A percentile compares a stretch with the other conserved stretches of the same genome.
Evolutionary conservation across 2,797 vertebrate species (phyloP).

Genomic region (Acanthopagrus latus): DNA sequence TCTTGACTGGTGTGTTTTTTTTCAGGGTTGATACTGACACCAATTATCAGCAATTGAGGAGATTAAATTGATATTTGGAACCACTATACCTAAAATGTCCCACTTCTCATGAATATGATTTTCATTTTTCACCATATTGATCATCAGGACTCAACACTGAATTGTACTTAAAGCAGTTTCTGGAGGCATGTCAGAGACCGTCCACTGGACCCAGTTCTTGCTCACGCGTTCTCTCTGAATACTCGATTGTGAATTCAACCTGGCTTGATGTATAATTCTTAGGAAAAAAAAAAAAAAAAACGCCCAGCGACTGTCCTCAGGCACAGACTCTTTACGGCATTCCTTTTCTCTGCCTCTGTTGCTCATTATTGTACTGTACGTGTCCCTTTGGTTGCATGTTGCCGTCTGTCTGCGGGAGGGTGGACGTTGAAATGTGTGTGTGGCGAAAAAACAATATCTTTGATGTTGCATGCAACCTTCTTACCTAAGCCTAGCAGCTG

Average conservation of each 20-base stretch:
- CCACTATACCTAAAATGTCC: no score
- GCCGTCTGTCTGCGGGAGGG: constrained; percentile 16
- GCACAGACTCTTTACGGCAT: constrained; percentile 33
- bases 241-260: neutral
- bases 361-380: constrained; percentile 27
- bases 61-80: no score
- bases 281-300: neutral
- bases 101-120: no score
- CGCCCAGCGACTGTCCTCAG: constrained; percentile 20
- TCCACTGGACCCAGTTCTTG: constrained; percentile 13
- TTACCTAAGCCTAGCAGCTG: constrained; percentile 12
- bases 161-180: neutral
- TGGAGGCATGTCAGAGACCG: constrained; percentile 11
- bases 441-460: constrained; percentile 45
- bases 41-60: no score
- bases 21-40: no score
- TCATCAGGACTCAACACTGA: neutral
- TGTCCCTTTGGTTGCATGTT: constrained; percentile 38
- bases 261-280: constrained; percentile 7
- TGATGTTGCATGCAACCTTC: constrained; percentile 64
- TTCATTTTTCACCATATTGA: neutral
- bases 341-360: constrained; percentile 37
- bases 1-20: no score
- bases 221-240: constrained; percentile 10
- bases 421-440: constrained; percentile 25